Conservation (phyloP, 53 echinoderm and acorn worm genomes). For the Apostichopus leukothele region DNA sequence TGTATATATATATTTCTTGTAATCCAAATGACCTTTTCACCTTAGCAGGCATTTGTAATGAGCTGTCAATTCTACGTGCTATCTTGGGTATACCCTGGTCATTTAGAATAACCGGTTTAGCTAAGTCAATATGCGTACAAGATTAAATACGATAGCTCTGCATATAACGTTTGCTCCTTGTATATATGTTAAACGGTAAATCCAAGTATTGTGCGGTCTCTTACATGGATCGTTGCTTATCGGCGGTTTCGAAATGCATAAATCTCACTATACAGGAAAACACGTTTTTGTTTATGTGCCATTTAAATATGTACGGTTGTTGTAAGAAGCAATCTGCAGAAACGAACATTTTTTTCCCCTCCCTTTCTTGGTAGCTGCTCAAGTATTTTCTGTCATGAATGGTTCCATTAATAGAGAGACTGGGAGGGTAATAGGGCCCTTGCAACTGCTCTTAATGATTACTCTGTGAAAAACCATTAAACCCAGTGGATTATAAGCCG, state of each 20-base stretch:
- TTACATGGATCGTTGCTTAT: not conserved
- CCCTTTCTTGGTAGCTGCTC: not conserved
- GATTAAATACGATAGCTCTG: not conserved
- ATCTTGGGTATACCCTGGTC: too few species aligned
- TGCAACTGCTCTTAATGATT: not conserved
- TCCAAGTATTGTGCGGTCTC: not conserved
- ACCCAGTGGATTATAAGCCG: not conserved
- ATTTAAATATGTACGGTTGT: not conserved
- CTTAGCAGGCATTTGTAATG: not conserved
- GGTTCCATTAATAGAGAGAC: not conserved
- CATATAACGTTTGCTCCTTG: not conserved
- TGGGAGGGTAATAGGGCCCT: not conserved
- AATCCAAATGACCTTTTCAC: not conserved
- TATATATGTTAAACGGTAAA: not conserved
- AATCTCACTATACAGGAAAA: not conserved
- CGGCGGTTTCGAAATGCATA: not conserved
- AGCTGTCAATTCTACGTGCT: not conserved
- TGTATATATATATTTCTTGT: not conserved
- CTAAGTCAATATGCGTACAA: slow-evolving; percentile 3
- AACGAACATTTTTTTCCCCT: not conserved
- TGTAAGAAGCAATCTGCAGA: not conserved
- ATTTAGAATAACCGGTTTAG: not conserved
- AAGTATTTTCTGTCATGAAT: not conserved
- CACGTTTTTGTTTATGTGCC: not conserved
- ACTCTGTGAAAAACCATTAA: not conserved